Conservation (phyloP, 1,140 invertebrate species). For the Zelostemma sp. region DNA sequence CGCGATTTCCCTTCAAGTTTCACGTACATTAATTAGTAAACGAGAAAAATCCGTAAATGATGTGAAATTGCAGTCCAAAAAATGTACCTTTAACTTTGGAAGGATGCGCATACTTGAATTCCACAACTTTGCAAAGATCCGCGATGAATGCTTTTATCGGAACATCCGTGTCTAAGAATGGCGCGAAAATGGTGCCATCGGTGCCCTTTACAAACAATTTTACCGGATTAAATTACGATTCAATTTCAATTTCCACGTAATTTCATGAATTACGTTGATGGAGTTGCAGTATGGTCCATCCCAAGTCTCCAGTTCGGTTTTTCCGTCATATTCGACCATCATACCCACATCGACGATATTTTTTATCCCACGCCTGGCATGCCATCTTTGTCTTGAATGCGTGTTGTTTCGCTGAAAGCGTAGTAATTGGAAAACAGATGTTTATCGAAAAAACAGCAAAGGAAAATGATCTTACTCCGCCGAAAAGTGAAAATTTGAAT, state of each 20-base stretch:
- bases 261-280: no score
- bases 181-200: neutral
- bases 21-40: no score
- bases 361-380: conserved; percentile 78
- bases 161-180: neutral
- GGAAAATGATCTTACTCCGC: conserved; percentile 43
- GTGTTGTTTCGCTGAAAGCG: conserved; percentile 74
- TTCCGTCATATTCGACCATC: conserved; percentile 75
- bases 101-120: neutral
- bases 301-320: conserved; percentile 74
- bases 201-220: no score
- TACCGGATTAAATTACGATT: no score
- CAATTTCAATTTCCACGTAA: no score
- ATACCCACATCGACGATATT: conserved; percentile 78
- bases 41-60: no score
- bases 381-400: conserved; percentile 71
- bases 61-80: no score
- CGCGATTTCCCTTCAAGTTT: no score
- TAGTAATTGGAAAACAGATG: no score
- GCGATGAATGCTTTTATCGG: neutral
- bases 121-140: neutral
- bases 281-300: conserved; percentile 75
- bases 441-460: no score
- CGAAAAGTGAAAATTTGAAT: conserved; percentile 49
- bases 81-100: neutral